Conservation (phyloP, 2,113 vertebrate species). For the Chloebia gouldiae region DNA sequence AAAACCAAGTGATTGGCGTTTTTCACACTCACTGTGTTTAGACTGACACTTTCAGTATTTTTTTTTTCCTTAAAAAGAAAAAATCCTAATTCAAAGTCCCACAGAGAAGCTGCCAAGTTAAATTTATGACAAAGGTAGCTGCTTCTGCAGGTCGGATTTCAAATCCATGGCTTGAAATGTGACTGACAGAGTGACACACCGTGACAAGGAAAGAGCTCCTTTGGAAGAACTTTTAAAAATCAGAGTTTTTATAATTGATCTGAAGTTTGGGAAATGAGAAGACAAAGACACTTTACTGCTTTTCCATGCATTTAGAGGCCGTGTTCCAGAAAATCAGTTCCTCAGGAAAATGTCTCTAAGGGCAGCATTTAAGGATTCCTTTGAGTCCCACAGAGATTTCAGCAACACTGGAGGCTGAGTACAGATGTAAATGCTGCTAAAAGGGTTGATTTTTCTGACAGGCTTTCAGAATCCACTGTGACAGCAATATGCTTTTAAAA, state of each 20-base stretch:
- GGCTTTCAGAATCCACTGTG: background rate
- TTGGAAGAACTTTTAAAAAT: background rate
- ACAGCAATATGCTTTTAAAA: background rate
- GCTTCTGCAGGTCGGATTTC: background rate
- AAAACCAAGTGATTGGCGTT: too few relatives aligned
- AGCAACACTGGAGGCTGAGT: background rate
- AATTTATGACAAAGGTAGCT: conserved; percentile 11
- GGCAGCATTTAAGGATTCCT: background rate
- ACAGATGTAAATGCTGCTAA: background rate
- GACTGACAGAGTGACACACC: background rate
- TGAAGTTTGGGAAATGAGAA: background rate
- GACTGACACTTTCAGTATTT: background rate
- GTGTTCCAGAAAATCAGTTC: background rate
- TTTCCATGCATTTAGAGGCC: background rate
- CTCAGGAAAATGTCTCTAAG: background rate
- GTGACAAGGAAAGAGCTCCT: background rate
- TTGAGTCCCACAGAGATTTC: background rate
- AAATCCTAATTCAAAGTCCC: background rate
- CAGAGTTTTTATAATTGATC: background rate
- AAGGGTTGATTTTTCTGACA: background rate
- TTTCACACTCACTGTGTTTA: background rate
- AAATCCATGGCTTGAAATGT: background rate
- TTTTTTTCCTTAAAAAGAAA: background rate
- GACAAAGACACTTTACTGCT: background rate
- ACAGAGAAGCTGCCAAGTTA: conserved; percentile 5